Percentiles rank a stretch among this genome's conserved stretches.
These are phyloP conservation scores for Sciurus vulgaris DNA, from an alignment of 2,797 vertebrate species.

Conservation along the genomic window DNA sequence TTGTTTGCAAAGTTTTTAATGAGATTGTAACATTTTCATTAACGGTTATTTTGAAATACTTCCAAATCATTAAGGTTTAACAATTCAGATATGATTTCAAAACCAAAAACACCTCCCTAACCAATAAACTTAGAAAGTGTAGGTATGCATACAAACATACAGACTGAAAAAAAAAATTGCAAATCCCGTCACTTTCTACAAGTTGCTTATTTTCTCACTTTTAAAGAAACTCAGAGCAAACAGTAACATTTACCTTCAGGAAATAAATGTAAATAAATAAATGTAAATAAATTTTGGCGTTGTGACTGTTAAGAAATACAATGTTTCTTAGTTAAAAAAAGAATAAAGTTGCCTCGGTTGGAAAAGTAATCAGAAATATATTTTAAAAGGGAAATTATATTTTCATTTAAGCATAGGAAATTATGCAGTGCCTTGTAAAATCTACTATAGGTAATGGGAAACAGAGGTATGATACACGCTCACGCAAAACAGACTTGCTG, in stretches of 20 bases:
- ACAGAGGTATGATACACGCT: constrained; percentile 74
- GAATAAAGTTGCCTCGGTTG: constrained; percentile 82
- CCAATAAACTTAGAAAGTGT: constrained; percentile 47
- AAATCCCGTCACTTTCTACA: constrained; percentile 62
- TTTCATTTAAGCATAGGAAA: constrained; percentile 85
- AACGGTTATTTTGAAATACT: constrained; percentile 56
- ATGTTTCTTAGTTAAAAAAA: constrained; percentile 55
- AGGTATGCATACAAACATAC: background rate
- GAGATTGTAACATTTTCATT: constrained; percentile 56
- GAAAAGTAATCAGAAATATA: constrained; percentile 79
- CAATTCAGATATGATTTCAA: constrained; percentile 50
- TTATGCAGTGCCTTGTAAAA: constrained; percentile 82
- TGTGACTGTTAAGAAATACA: constrained; percentile 56
- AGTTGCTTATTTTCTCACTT: constrained; percentile 68
- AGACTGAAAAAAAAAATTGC: constrained; percentile 48
- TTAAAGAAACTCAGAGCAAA: constrained; percentile 62
- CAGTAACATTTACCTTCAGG: constrained; percentile 66
- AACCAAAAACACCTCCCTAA: constrained; percentile 1
- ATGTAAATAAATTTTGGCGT: constrained; percentile 76
- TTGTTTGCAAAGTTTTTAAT: constrained; percentile 47
- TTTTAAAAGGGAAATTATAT: constrained; percentile 81
- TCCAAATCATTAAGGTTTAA: constrained; percentile 70
- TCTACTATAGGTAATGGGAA: constrained; percentile 55
- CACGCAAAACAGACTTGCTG: background rate
- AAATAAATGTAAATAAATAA: constrained; percentile 63